These are phyloP conservation scores for Calliphora vicina DNA, from an alignment of 1,140 invertebrate species.

Conservation along the genomic window DNA sequence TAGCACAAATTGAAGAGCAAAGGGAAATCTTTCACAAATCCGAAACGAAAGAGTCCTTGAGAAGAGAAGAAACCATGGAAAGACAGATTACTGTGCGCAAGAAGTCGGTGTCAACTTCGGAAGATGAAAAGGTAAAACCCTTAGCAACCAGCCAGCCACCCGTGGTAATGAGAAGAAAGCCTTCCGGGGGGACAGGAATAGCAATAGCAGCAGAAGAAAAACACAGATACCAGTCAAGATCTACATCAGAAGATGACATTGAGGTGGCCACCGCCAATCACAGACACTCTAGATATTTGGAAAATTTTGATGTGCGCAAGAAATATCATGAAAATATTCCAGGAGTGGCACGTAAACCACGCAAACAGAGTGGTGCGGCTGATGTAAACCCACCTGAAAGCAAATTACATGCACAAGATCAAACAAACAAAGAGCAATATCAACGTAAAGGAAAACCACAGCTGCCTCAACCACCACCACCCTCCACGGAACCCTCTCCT, in stretches of 20 bases:
- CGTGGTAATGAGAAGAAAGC: conserved; percentile 39
- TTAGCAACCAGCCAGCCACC: not conserved
- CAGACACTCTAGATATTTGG: conserved; percentile 58
- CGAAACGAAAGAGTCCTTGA: conserved; percentile 5
- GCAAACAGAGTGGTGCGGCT: conserved; percentile 47
- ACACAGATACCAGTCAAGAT: conserved; percentile 33
- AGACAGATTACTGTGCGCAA: conserved; percentile 48
- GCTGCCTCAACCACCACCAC: conserved; percentile 43
- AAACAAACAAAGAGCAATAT: conserved; percentile 29
- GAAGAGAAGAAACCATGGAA: conserved; percentile 22
- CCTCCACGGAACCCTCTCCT: conserved; percentile 41
- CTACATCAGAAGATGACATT: conserved; percentile 41
- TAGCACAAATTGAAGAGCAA: conserved; percentile 27
- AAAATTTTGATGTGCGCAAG: conserved; percentile 59
- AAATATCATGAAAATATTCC: conserved; percentile 56
- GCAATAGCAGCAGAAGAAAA: conserved; percentile 25
- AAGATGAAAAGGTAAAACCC: conserved; percentile 47
- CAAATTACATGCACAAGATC: conserved; percentile 16
- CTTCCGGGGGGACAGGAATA: not conserved
- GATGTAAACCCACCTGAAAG: conserved; percentile 16
- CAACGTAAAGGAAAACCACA: conserved; percentile 41
- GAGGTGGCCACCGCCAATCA: conserved; percentile 43
- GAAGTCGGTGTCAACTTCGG: conserved; percentile 54
- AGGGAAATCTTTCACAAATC: not conserved
- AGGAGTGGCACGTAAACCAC: conserved; percentile 50